These are phyloP conservation scores for Amazona ochrocephala DNA, from an alignment of 2,797 vertebrate genomes.

Conservation along the genomic window DNA sequence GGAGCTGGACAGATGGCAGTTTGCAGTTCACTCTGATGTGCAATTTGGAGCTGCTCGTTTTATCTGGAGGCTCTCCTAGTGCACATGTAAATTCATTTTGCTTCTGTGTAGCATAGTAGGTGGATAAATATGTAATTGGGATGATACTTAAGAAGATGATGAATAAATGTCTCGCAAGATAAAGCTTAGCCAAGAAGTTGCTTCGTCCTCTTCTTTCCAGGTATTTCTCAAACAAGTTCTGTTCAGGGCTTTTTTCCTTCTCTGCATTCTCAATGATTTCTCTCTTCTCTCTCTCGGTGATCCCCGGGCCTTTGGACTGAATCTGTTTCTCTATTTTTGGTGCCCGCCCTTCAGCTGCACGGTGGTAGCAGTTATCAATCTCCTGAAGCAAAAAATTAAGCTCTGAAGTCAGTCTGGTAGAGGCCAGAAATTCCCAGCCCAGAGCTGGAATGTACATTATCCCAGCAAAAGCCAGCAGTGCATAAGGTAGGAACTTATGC, in stretches of 20 bases:
- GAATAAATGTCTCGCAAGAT: constrained; percentile 91
- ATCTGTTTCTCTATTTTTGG: constrained; percentile 99
- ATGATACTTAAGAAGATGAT: constrained; percentile 97
- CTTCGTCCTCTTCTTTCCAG: constrained; percentile 95
- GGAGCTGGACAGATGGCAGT: constrained; percentile 95
- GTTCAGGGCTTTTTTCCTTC: constrained; percentile 98
- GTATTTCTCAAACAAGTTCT: constrained; percentile 99
- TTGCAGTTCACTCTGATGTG: constrained; percentile 94
- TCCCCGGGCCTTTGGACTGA: constrained; percentile 97
- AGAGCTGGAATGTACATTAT: constrained; percentile 98
- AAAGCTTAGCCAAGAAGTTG: constrained; percentile 97
- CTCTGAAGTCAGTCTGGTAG: constrained; percentile 97
- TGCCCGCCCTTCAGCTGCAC: constrained; percentile 95
- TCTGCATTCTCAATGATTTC: constrained; percentile 99
- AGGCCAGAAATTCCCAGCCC: constrained; percentile 97
- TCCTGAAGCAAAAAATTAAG: constrained; percentile 99
- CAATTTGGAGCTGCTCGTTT: constrained; percentile 84
- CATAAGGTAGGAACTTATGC: constrained; percentile 98
- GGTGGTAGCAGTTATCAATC: constrained; percentile 99
- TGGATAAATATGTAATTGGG: constrained; percentile 95
- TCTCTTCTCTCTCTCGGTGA: constrained; percentile 91
- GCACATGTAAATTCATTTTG: constrained; percentile 98
- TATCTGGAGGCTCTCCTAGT: constrained; percentile 88
- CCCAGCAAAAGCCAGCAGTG: constrained; percentile 95
- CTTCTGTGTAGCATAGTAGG: constrained; percentile 94